These are phyloP conservation scores for Cheilosia vulpina DNA, from an alignment of 2,888 invertebrate species.

Conservation along the genomic window DNA sequence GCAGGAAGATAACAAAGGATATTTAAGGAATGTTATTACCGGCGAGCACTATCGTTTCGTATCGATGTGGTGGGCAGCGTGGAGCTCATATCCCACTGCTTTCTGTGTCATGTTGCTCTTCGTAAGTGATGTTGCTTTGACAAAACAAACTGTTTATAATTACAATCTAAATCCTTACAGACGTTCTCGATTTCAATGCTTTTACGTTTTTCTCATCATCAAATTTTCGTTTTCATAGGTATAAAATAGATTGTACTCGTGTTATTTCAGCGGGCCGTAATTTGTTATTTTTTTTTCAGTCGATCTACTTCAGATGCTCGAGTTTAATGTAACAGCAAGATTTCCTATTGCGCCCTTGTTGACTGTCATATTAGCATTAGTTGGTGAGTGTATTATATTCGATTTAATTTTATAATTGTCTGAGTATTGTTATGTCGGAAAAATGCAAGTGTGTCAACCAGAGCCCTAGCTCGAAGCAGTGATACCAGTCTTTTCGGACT, in stretches of 20 bases:
- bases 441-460: too few species aligned
- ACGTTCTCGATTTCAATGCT: conserved; percentile 99
- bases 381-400: conserved; percentile 89
- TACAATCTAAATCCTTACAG: conserved; percentile 87
- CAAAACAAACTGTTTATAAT: neutral
- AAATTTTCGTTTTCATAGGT: conserved; percentile 99
- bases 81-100: conserved; percentile 97
- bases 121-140: conserved; percentile 88
- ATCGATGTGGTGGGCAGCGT: conserved; percentile 97
- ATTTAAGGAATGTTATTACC: conserved; percentile 97
- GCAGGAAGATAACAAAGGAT: conserved; percentile 98
- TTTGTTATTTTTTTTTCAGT: conserved; percentile 85
- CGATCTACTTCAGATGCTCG: conserved; percentile 98
- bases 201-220: conserved; percentile 99
- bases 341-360: conserved; percentile 98
- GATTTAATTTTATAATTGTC: too few species aligned
- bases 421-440: neutral
- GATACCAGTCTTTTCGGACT: too few species aligned
- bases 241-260: conserved; percentile 83
- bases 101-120: conserved; percentile 99
- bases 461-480: neutral
- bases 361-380: conserved; percentile 98
- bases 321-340: conserved; percentile 96
- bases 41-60: conserved; percentile 99
- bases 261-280: conserved; percentile 19